phyloP scores from a whole-genome alignment of 2,797 vertebrate species.

The Sebastes taczanowskii region DNA sequence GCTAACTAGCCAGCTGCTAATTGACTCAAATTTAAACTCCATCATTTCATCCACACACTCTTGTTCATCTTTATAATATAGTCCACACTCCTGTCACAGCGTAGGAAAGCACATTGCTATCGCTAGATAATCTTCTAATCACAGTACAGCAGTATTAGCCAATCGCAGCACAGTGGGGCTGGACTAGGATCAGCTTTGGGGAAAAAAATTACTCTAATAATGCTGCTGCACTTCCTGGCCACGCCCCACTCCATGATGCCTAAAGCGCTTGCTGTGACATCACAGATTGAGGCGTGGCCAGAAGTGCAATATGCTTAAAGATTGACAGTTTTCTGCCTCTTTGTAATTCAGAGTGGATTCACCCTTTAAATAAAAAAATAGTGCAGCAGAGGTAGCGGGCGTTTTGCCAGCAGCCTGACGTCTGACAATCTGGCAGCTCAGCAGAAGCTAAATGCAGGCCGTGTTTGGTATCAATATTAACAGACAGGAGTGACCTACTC shows the following conservation, averaged over 20 bases:
- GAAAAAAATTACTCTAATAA: too few relatives aligned
- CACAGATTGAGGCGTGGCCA: neutral
- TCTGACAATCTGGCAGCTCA: conserved; percentile 73
- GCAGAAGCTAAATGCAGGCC: conserved; percentile 63
- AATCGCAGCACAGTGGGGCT: too few relatives aligned
- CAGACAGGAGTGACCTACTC: conserved; percentile 41
- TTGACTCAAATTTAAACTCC: too few relatives aligned
- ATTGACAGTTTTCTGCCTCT: neutral
- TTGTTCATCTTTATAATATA: too few relatives aligned
- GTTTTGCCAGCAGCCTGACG: conserved; percentile 72
- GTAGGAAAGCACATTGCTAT: too few relatives aligned
- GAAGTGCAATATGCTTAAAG: neutral
- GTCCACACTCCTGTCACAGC: too few relatives aligned
- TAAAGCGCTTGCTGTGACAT: conserved; percentile 9
- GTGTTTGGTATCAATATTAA: conserved; percentile 59
- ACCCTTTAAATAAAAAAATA: conserved; percentile 20
- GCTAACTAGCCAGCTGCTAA: too few relatives aligned
- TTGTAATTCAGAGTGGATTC: conserved; percentile 24
- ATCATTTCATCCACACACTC: too few relatives aligned
- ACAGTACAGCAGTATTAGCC: too few relatives aligned
- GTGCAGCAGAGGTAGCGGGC: conserved; percentile 52
- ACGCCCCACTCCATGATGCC: neutral
- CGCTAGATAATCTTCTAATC: too few relatives aligned
- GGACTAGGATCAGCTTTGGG: too few relatives aligned
- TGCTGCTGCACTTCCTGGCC: neutral